Percentiles rank a stretch among this genome's conserved stretches.
Evolutionary conservation across 2,888 invertebrate species (phyloP).

Genomic region (Drosophila fungiperda): DNA sequence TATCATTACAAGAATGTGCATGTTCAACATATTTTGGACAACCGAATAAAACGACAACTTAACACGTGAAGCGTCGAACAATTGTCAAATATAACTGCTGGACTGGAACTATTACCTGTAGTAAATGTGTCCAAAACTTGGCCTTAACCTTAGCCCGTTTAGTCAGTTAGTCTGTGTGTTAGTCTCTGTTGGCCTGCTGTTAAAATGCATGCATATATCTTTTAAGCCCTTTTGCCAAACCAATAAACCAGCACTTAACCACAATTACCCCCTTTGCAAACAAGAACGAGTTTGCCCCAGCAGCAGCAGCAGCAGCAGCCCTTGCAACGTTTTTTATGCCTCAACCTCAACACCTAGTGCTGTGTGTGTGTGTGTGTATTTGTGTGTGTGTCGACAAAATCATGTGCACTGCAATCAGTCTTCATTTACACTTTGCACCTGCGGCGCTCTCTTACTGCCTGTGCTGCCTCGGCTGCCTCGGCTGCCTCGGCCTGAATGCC

Average conservation of each 20-base stretch:
- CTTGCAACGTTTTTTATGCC: slow-evolving; percentile 63
- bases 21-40: no score
- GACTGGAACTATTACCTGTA: slow-evolving; percentile 3
- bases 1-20: no score
- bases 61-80: no score
- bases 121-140: slow-evolving; percentile 33
- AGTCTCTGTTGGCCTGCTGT: slow-evolving; percentile 37
- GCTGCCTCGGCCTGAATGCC: slow-evolving; percentile 41
- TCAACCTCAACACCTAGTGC: slow-evolving; percentile 31
- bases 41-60: no score
- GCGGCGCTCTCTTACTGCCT: slow-evolving; percentile 55
- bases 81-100: slow-evolving; percentile 42
- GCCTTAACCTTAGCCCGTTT: slow-evolving; percentile 63
- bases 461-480: slow-evolving; percentile 17
- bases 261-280: slow-evolving; percentile 80
- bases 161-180: slow-evolving; percentile 33
- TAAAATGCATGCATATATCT: slow-evolving; percentile 65
- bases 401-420: slow-evolving; percentile 83
- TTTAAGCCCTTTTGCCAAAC: slow-evolving; percentile 77
- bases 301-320: no score
- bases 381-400: slow-evolving; percentile 60
- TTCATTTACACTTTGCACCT: slow-evolving; percentile 81
- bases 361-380: slow-evolving; percentile 16
- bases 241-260: slow-evolving; percentile 82
- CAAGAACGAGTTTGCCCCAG: slow-evolving; percentile 56